Percentiles rank a stretch among this genome's conserved stretches.
Evolutionary conservation across 2,888 invertebrate species (phyloP).

Genomic region (Ecliptopera silaceata): DNA sequence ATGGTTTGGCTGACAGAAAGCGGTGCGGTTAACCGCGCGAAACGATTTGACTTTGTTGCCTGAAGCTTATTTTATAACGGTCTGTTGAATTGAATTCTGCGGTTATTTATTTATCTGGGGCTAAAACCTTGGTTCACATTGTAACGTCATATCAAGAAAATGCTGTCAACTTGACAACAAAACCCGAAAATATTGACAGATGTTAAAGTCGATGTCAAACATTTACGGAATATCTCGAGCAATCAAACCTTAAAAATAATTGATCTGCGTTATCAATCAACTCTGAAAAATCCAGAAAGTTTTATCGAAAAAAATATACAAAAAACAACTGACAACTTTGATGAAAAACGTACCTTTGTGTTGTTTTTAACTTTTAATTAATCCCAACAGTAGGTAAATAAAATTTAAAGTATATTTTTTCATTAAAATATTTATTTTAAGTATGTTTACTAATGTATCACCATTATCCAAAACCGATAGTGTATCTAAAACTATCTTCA

Average conservation of each 20-base stretch:
- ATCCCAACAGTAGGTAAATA: no score
- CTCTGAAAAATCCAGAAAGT: no score
- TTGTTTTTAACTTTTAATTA: no score
- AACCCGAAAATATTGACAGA: no score
- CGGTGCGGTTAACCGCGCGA: slow-evolving; percentile 78
- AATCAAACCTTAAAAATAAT: no score
- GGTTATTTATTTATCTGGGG: slow-evolving; percentile 79
- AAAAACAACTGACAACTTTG: no score
- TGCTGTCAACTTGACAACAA: background rate
- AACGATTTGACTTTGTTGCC: slow-evolving; percentile 79
- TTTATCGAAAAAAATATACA: no score
- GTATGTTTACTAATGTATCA: background rate
- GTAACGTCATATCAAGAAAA: background rate
- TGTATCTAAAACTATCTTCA: slow-evolving; percentile 17
- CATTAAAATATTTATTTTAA: background rate
- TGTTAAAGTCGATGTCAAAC: no score
- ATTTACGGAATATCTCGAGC: no score
- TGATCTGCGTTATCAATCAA: no score
- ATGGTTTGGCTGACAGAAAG: slow-evolving; percentile 73
- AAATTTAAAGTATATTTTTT: no score
- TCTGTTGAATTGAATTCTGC: slow-evolving; percentile 81
- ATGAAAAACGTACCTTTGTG: no score
- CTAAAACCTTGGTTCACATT: slow-evolving; percentile 45
- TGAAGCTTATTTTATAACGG: slow-evolving; percentile 80
- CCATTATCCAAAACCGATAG: slow-evolving; percentile 2